Percentiles rank a stretch among this genome's conserved stretches.
These are phyloP conservation scores for Xyrichtys novacula DNA, from an alignment of 2,797 vertebrate species.

Conservation along the genomic window DNA sequence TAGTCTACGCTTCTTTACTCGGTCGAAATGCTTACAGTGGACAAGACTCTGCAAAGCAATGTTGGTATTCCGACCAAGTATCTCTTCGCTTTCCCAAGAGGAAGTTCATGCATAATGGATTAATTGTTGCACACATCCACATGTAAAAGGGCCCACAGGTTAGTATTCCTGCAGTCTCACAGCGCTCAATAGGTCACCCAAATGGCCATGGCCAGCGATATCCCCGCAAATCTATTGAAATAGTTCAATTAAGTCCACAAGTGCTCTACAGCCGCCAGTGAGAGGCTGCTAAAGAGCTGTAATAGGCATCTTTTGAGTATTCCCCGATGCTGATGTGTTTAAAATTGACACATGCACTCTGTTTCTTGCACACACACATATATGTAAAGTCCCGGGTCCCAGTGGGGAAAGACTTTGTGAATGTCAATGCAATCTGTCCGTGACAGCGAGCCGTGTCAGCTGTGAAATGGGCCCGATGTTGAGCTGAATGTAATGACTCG, in stretches of 20 bases:
- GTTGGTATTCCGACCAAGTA: constrained; percentile 75
- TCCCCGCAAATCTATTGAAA: constrained; percentile 59
- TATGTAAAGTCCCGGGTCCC: constrained; percentile 44
- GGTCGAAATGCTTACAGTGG: constrained; percentile 52
- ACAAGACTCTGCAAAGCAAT: constrained; percentile 39
- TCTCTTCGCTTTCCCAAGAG: constrained; percentile 66
- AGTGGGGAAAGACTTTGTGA: constrained; percentile 71
- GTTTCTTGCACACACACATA: constrained; percentile 12
- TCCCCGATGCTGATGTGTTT: constrained; percentile 18
- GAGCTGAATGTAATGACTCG: constrained; percentile 75
- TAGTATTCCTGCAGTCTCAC: constrained; percentile 69
- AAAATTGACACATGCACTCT: constrained; percentile 40
- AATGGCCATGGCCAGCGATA: constrained; percentile 53
- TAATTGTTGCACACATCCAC: constrained; percentile 77
- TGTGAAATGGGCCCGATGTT: constrained; percentile 67
- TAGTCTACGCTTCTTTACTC: background rate
- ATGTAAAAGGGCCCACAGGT: constrained; percentile 73
- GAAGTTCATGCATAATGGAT: constrained; percentile 84
- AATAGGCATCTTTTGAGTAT: constrained; percentile 38
- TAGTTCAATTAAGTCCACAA: constrained; percentile 64
- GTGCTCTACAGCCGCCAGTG: constrained; percentile 30
- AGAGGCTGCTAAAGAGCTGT: constrained; percentile 50
- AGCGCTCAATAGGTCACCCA: constrained; percentile 70
- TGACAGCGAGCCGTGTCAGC: constrained; percentile 76
- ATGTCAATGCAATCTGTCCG: constrained; percentile 72